Evolutionary conservation across 1,140 invertebrate genomes (phyloP).

Genomic region (Lutraria rhynchaena): DNA sequence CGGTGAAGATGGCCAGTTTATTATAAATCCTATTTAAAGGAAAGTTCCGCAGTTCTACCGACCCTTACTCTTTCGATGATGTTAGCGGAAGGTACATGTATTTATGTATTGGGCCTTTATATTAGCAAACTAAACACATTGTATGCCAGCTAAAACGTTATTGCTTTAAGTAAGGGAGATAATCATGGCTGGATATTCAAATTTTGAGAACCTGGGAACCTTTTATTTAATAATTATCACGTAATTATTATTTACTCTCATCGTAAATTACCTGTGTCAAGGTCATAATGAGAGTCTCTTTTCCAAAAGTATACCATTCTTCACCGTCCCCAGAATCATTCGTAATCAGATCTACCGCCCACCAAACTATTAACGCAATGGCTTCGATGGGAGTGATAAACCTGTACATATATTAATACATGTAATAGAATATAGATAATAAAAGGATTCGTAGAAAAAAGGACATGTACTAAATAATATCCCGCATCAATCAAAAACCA

Average conservation of each 20-base stretch:
- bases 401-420: constrained; percentile 51
- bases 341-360: constrained; percentile 73
- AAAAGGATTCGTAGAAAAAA: no score
- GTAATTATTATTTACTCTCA: neutral
- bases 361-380: constrained; percentile 74
- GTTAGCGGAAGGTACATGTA: no score
- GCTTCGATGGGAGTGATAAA: constrained; percentile 73
- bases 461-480: no score
- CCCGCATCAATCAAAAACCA: no score
- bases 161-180: neutral
- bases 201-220: neutral
- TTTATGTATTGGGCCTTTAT: no score
- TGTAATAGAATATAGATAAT: neutral
- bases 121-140: no score
- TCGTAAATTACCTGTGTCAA: constrained; percentile 69
- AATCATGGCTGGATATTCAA: neutral
- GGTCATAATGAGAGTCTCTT: constrained; percentile 72
- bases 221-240: no score
- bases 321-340: constrained; percentile 56
- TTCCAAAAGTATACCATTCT: constrained; percentile 71
- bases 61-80: no score
- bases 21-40: no score
- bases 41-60: no score
- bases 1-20: no score
- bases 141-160: neutral